Evolutionary conservation across 2,113 vertebrate genomes (phyloP).

Genomic region (Leucoraja erinaceus): DNA sequence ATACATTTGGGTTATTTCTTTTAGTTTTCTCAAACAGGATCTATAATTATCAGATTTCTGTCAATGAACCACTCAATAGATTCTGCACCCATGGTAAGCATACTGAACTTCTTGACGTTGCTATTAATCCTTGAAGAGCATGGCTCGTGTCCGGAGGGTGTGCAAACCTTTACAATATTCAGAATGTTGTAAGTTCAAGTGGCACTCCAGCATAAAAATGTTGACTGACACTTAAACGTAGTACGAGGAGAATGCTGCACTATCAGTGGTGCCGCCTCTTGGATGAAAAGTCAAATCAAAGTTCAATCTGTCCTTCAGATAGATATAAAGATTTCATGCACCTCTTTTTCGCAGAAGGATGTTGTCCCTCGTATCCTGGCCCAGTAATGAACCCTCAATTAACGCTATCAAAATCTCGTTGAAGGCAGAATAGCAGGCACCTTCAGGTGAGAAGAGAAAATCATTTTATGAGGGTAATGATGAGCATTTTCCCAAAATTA

Average conservation of each 20-base stretch:
- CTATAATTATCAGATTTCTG: neutral
- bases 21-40: neutral
- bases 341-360: too few relatives aligned
- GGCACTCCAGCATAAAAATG: too few relatives aligned
- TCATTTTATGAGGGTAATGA: neutral
- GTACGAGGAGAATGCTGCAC: too few relatives aligned
- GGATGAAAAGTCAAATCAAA: too few relatives aligned
- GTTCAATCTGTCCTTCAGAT: too few relatives aligned
- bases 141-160: too few relatives aligned
- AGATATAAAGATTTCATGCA: too few relatives aligned
- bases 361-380: too few relatives aligned
- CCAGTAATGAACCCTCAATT: neutral
- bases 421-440: neutral
- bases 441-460: slow-evolving; percentile 2
- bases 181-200: neutral
- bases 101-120: neutral
- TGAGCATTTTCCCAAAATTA: neutral
- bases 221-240: too few relatives aligned
- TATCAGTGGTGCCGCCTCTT: too few relatives aligned
- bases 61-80: neutral
- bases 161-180: neutral
- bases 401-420: neutral
- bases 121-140: neutral
- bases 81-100: neutral
- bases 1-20: neutral